A percentile compares a stretch with the other conserved stretches of the same genome.
Conservation (phyloP, 2,113 vertebrate genomes). For the Turnix velox region DNA sequence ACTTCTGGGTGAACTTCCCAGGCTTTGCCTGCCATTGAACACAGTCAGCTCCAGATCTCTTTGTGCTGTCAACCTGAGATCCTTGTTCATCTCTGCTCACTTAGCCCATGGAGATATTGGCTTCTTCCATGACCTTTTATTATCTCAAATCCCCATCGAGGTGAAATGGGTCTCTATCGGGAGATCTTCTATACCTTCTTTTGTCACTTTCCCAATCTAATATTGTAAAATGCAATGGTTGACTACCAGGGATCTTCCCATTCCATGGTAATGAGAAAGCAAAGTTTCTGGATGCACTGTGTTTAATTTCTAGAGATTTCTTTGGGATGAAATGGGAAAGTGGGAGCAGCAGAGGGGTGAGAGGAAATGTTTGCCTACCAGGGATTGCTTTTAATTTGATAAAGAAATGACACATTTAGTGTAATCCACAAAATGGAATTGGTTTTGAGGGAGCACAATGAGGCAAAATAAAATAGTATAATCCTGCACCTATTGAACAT, state of each 20-base stretch:
- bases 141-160: background rate
- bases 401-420: background rate
- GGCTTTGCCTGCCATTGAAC: too few species aligned
- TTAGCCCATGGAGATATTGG: background rate
- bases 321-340: background rate
- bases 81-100: background rate
- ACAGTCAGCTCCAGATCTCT: background rate
- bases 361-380: background rate
- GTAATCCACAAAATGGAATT: background rate
- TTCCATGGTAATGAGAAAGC: background rate
- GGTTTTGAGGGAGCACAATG: background rate
- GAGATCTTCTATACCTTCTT: background rate
- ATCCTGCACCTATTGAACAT: fast-evolving
- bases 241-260: background rate
- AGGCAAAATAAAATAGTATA: background rate
- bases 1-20: background rate
- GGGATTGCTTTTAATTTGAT: background rate
- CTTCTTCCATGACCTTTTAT: background rate
- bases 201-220: background rate
- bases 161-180: fast-evolving
- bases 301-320: background rate
- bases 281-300: background rate
- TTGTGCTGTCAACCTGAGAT: background rate
- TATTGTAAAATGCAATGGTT: background rate
- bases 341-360: background rate